Evolutionary conservation across 1,140 invertebrate genomes (phyloP), one percentile per base, ranked within the genome.

Genomic region (Thalassaphorura encarpata): DNA sequence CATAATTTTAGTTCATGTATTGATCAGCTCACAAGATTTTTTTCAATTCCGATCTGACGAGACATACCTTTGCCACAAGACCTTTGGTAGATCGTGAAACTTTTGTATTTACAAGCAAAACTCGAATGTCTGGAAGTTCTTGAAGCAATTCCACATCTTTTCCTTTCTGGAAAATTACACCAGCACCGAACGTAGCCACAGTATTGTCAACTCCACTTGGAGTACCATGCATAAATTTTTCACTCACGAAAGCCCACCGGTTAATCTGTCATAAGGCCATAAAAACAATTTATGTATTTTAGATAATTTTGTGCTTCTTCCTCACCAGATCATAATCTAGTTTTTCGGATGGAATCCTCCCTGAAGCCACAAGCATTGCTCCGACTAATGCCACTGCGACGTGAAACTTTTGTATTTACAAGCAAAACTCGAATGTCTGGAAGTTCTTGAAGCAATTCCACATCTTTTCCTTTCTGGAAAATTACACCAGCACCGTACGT

Each of bases 121-220:
- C 77, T 42, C 70, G 73, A 8, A 80, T 62, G 18, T 54, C 50
- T 27, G 43, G 24, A 53, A 60, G 62, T 15, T 58, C 67, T 27
- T 47, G 33, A n/a, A 60, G 13, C 6, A 51, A n/a, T n/a, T 36
- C 11, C 11, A 11, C 11, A 11, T 36, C 72, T 68, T 63, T 78
- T 79, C 56, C 78, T 74, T 64, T 63, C 63, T 69, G 63, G 68
- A 85, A 91, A 18, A 82, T 75, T 0, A 93, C 74, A 40, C 88
- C 71, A 0, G 82, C 82, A 0, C 89, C 94, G 69, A 80, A 91
- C 0, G 90, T 89, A 66, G 87, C 90, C 1, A 93, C 80, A 15
- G 83, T 81, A 71, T 96, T 97, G 69, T 98, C 94, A 45, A 98
- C 80, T 1, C 93, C 93, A 71, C 92, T 97, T 0, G 93, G 91